Base-by-base conservation (phyloP, 2,888 invertebrate species). In the Syritta pipiens region DNA sequence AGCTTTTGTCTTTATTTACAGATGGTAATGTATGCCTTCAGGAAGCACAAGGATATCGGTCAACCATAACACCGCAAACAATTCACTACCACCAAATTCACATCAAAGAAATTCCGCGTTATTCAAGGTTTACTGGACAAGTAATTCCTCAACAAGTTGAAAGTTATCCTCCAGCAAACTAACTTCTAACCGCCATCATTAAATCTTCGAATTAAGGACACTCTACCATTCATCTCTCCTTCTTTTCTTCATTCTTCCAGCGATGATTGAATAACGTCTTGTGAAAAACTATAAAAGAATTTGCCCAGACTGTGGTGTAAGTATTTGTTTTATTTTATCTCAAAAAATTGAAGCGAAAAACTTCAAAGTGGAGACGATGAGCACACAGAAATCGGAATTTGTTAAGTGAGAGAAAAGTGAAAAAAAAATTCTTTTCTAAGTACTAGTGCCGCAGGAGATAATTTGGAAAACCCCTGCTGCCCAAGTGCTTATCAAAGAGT, bases 361-460 rank as follows among this genome's bases (percentile, higher is more conserved):
- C 32, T 37, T 49, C 32, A 72, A 63, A 63, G 28, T n/a, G n/a
- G n/a, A 14, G 9, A 53, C 14, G 12, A 42, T 35, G 26, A n/a
- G n/a, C n/a, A n/a, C n/a, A n/a, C n/a, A 37, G 37, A 57, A 37
- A 57, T 40, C 37, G 35, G 22, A 49, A 14, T 28, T 1, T 26
- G 26, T 9, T 26, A 48, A 48, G 20, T 32, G 30, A 35, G 28
- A 69, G 35, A 26, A n/a, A 55, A 30, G 7, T 20, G 4, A 20
- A 26, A 46, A 26, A 42, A 42, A 77, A 81, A 82, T 83, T 83
- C 89, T 89, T 89, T 88, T 86, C 89, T 89, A 89, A 89, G 89
- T 89, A 89, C 89, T 89, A 89, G 89, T 89, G 89, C 89, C 89
- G 89, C 89, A 89, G 89, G 89, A 89, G 89, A 88, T 86, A 86